Base-by-base conservation (phyloP, 2,797 vertebrate genomes). In the Acridotheres tristis region DNA sequence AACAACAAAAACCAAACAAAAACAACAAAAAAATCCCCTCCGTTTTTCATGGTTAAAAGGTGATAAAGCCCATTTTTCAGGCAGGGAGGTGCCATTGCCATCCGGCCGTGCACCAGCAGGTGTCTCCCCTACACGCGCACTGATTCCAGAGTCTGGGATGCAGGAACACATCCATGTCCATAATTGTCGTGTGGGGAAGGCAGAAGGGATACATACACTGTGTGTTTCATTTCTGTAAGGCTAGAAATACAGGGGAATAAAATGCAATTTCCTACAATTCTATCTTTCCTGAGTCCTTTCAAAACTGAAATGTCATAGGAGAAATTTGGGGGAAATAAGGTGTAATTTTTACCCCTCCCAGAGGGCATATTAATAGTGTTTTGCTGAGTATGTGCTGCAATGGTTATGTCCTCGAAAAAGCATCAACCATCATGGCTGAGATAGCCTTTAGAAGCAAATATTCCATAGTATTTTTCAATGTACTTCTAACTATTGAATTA, bases 141-240 rank as follows among this genome's bases (percentile, higher is more conserved):
- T 16, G 38, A 4, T 45, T 20, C 15, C 87, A 23, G 9, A 13
- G 1, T 9, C 25, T 0, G 6, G 29, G 71, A 29, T 68, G 54
- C 16, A 0, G 1, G 2, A 0, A 1, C 29, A 9, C 20, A 11
- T 26, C 23, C 32, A 0, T 0, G 13, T 21, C 43, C 43, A 0
- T 0, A 13, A 16, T 5, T 25, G 42, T 2, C 17, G 1, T 0
- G 7, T 0, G 15, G 6, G 26, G 9, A 27, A 32, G 6, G n/a
- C 9, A 14, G 4, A 4, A 21, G 11, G 16, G n/a, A 7, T 12
- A 11, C 8, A 1, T 3, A 5, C 34, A 8, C 3, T 7, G 0
- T 2, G 11, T 4, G 14, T 42, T 66, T 54, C 20, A 1, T 19
- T 47, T 61, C 63, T 34, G n/a, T 30, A 61, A 58, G 16, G 22